phyloP scores from a whole-genome alignment of 2,113 vertebrate species.

The Eidolon helvum region DNA sequence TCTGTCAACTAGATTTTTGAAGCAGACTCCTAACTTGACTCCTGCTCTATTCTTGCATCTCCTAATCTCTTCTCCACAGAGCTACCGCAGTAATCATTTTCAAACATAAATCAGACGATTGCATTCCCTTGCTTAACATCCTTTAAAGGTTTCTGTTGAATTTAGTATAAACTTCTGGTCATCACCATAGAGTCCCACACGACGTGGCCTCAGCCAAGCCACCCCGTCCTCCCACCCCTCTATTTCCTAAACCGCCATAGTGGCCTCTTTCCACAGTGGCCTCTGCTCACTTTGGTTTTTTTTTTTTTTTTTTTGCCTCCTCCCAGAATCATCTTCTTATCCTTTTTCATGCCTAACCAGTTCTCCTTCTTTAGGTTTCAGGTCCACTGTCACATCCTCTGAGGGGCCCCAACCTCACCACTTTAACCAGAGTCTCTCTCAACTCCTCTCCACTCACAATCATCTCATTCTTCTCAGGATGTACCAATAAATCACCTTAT shows the following conservation, averaged over 20 bases:
- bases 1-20: not conserved
- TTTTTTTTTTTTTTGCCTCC: not conserved
- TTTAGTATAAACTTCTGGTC: not conserved
- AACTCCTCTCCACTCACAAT: not conserved
- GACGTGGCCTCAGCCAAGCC: not conserved
- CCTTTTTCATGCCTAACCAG: not conserved
- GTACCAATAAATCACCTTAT: not conserved
- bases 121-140: not conserved
- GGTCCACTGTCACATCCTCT: too few species aligned
- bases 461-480: not conserved
- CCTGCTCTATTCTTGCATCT: not conserved
- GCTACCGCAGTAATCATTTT: not conserved
- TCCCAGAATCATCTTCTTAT: not conserved
- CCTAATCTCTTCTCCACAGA: not conserved
- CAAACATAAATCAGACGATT: not conserved
- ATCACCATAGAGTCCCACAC: accelerated
- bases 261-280: not conserved
- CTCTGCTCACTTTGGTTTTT: not conserved
- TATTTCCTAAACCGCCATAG: not conserved
- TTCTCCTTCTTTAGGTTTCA: not conserved
- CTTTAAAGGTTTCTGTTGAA: not conserved
- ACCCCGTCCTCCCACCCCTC: accelerated
- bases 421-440: not conserved
- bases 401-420: not conserved
- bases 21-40: not conserved